Conservation (phyloP, 1,140 invertebrate genomes). For the Zophobas morio region DNA sequence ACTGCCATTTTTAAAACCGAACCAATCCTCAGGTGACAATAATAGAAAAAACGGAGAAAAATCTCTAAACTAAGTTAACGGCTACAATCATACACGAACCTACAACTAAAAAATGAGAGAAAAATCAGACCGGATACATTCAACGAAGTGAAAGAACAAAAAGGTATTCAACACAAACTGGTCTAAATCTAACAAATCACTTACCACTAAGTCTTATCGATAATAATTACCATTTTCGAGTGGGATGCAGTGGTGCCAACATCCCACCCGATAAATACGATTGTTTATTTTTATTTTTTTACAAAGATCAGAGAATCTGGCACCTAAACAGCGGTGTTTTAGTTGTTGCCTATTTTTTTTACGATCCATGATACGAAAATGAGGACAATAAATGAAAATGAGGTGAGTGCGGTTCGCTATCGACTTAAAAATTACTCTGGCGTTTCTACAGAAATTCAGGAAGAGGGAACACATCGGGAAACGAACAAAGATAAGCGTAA, state of each 20-base stretch:
- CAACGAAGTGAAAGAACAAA: slow-evolving; percentile 33
- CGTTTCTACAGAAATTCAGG: too few relatives aligned
- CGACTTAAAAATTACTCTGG: slow-evolving; percentile 49
- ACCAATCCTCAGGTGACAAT: too few relatives aligned
- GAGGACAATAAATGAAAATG: slow-evolving; percentile 41
- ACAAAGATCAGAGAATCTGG: slow-evolving; percentile 54
- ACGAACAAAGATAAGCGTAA: too few relatives aligned
- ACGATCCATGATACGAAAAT: slow-evolving; percentile 19
- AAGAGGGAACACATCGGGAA: too few relatives aligned
- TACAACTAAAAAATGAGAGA: slow-evolving; percentile 42
- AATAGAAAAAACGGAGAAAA: too few relatives aligned
- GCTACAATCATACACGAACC: slow-evolving; percentile 51
- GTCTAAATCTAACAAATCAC: slow-evolving; percentile 45
- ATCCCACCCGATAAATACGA: slow-evolving; percentile 49
- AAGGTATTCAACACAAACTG: slow-evolving; percentile 36
- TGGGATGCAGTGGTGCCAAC: slow-evolving; percentile 6
- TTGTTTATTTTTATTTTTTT: slow-evolving; percentile 57
- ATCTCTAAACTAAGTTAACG: too few relatives aligned
- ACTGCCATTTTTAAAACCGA: too few relatives aligned
- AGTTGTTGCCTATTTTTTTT: slow-evolving; percentile 34
- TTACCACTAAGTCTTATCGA: slow-evolving; percentile 49
- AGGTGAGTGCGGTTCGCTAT: slow-evolving; percentile 59
- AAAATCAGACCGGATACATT: slow-evolving; percentile 27
- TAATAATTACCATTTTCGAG: slow-evolving; percentile 38
- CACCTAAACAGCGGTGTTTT: slow-evolving; percentile 56